A percentile compares a stretch with the other conserved stretches of the same genome.
Conservation (phyloP, 2,113 vertebrate genomes). For the Arenaria interpres region DNA sequence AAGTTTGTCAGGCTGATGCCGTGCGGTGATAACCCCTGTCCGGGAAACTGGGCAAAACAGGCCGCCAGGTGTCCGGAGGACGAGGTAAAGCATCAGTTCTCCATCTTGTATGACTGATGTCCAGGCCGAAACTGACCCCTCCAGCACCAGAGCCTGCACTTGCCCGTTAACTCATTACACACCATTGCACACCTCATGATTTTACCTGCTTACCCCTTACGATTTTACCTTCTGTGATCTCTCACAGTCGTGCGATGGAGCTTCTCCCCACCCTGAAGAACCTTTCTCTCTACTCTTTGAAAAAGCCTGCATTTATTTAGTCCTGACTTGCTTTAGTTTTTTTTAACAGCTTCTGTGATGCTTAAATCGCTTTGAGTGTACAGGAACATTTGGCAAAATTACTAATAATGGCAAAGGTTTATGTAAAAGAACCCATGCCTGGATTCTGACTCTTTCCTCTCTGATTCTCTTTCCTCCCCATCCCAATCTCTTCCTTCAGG, state of each 20-base stretch:
- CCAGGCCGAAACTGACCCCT: not conserved
- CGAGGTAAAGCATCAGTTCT: not conserved
- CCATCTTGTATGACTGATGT: too few species aligned
- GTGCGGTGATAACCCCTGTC: not conserved
- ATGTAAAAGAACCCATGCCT: not conserved
- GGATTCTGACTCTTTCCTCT: not conserved
- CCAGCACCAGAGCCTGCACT: not conserved
- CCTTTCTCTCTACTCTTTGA: not conserved
- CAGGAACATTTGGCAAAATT: not conserved
- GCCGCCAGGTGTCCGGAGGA: rapidly evolving
- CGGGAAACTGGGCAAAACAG: too few species aligned
- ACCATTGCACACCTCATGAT: not conserved
- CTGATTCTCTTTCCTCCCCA: not conserved
- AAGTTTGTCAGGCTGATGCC: not conserved
- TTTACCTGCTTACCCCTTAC: not conserved
- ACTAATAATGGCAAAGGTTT: not conserved
- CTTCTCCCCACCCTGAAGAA: not conserved
- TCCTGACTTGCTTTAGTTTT: not conserved
- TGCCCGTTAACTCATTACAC: rapidly evolving
- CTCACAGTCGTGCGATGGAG: rapidly evolving
- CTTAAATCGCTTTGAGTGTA: not conserved
- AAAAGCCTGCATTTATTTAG: not conserved
- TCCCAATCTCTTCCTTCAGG: not conserved
- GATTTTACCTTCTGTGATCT: not conserved
- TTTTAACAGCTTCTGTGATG: not conserved